Evolutionary conservation across 1,140 invertebrate genomes (phyloP).

Genomic region (Acromyrmex echinatior): DNA sequence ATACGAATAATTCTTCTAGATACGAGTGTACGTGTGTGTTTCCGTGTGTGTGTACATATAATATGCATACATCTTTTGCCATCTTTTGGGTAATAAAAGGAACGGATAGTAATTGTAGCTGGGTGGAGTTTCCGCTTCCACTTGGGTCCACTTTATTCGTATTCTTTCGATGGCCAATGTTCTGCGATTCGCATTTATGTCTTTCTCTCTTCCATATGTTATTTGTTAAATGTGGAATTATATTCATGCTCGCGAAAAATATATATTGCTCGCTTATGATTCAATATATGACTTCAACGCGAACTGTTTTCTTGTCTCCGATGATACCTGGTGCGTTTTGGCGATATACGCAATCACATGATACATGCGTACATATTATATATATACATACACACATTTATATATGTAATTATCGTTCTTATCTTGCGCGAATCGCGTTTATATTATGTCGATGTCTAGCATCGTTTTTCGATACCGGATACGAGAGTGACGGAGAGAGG

Average conservation of each 20-base stretch:
- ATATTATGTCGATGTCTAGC: constrained; percentile 72
- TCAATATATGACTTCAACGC: neutral
- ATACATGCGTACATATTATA: constrained; percentile 67
- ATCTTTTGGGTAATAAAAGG: constrained; percentile 59
- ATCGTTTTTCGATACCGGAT: constrained; percentile 31
- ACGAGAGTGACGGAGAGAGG: constrained; percentile 31
- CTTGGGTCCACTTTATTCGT: constrained; percentile 38
- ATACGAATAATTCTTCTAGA: constrained; percentile 71
- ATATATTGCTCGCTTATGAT: constrained; percentile 26
- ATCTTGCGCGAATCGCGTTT: constrained; percentile 72
- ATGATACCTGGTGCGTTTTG: neutral
- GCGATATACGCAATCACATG: constrained; percentile 11
- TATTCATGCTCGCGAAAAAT: constrained; percentile 25
- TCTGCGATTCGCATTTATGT: constrained; percentile 50
- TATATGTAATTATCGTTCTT: constrained; percentile 70
- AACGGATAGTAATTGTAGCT: constrained; percentile 68
- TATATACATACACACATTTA: constrained; percentile 78
- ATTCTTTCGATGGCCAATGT: constrained; percentile 40
- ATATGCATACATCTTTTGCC: constrained; percentile 74
- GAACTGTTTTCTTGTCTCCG: constrained; percentile 3
- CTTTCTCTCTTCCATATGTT: constrained; percentile 46
- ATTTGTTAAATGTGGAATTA: constrained; percentile 50
- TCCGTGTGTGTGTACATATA: constrained; percentile 76
- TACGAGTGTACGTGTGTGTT: constrained; percentile 75
- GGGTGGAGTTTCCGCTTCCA: constrained; percentile 66